Evolutionary conservation across 2,113 vertebrate species (phyloP).

Genomic region (Gymnorhina tibicen): DNA sequence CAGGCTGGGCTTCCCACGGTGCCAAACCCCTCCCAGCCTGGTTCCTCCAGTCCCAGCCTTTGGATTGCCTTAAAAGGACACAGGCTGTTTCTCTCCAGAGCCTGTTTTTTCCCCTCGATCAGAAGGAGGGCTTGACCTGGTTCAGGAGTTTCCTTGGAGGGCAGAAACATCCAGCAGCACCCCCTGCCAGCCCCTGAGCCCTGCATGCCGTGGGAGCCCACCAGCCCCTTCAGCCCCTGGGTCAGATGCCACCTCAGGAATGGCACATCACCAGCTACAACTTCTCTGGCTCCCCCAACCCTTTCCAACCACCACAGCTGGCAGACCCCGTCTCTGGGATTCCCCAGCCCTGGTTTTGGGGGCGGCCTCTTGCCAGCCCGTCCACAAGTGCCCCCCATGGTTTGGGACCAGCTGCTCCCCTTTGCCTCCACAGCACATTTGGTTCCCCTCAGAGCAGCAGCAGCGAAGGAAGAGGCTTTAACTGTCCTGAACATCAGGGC

Average conservation of each 20-base stretch:
- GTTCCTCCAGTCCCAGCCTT: not conserved
- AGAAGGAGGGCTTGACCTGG: not conserved
- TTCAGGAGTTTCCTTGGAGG: conserved; percentile 7
- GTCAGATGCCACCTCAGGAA: not conserved
- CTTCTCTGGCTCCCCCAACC: not conserved
- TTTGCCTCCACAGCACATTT: not conserved
- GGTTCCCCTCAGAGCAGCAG: not conserved
- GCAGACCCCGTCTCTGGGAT: not conserved
- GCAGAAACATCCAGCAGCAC: not conserved
- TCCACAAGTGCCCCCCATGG: not conserved
- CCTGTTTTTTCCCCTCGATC: not conserved
- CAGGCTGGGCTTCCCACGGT: not conserved
- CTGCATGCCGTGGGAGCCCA: accelerated
- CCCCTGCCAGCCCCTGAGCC: not conserved
- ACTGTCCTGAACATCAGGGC: not conserved
- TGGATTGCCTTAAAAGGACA: conserved; percentile 73
- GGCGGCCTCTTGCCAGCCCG: not conserved
- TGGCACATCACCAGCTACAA: accelerated
- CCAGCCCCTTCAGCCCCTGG: not conserved
- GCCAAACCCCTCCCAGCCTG: conserved; percentile 24
- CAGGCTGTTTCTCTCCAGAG: not conserved
- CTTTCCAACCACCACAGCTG: not conserved
- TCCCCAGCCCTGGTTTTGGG: not conserved
- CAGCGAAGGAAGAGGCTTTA: not conserved
- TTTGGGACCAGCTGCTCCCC: not conserved